Base-by-base conservation (phyloP, 2,113 vertebrate species). In the Mungos mungo region DNA sequence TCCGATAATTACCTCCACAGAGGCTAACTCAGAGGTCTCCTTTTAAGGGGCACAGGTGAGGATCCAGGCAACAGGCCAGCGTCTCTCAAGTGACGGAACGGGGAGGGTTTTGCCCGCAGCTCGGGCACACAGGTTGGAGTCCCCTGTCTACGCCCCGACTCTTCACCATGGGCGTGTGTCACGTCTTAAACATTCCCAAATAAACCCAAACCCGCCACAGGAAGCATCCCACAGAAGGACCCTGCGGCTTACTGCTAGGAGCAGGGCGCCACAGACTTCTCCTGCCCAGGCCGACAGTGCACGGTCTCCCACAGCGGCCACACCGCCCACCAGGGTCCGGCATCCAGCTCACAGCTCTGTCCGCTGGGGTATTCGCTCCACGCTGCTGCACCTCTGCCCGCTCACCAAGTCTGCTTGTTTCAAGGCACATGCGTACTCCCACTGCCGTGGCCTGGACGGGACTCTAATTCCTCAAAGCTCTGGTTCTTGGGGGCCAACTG, bases 101-200 rank as follows among this genome's bases (percentile, higher is more conserved):
- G 60, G 50, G 25, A 81, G 6, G 38, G 23, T 35, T 90, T 95
- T 71, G 21, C 65, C 68, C 77, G 15, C 60, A 86, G 77, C 16
- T 52, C 82, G 11, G 33, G 21, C 31, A 84, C 10, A n/a, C 52
- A 38, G 66, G 74, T 19, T 38, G 45, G 35, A 95, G 65, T 71
- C 45, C 10, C 16, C 23, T 41, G 15, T 47, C 66, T 89, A 19
- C 21, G 18, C 52, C 31, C 15, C 89, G 89, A 63, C 50, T 92
- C 76, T 94, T 85, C 27, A n/a, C 23, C 41, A 35, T 6, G 23
- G 27, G 6, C 10, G 76, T 21, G 10, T 27, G 69, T 45, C 54
- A n/a, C 16, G 45, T 71, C 66, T 65, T 69, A 89, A 82, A 82
- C 33, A 92, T n/a, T 86, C 96, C 94, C 66, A 23, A 69, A 88